Evolutionary conservation across 1,140 invertebrate genomes (phyloP), one percentile per base, ranked within the genome.

Genomic region (Euwallacea fornicatus): DNA sequence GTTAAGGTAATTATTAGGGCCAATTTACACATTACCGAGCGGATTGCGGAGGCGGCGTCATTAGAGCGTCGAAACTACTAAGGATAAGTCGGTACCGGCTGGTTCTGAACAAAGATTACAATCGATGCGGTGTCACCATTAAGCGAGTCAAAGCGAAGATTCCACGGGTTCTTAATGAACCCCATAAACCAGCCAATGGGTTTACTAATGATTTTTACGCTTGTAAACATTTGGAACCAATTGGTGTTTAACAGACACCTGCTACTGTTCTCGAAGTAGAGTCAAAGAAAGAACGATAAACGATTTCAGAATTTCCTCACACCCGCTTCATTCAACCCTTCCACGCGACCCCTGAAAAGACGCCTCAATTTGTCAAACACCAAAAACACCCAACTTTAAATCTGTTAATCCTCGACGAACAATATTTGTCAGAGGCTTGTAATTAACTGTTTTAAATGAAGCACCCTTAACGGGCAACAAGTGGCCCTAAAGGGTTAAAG

Each of bases 1-100:
- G 75, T 80, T 80, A 79, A 79, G 76, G 75, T 80, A 78, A 78
- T 79, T 79, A 78, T 73, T 41, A 59, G 59, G 59, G 13, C 13
- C 71, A 67, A 63, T 72, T 61, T 72, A 55, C 15, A 61, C 21
- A 16, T 11, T 8, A 13, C 13, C 21, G 21, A 33, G 21, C 21
- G 21, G 21, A n/a, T 33, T 50, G 21, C 66, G 65, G 60, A 50
- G 58, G 60, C 65, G 65, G 33, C 47, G 43, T 41, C 54, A 16
- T 54, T 54, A 42, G 16, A 50, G 13, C 13, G 46, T 50, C 21
- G 4, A 33, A 33, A 33, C 21, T 33, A 33, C 21, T 33, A 33
- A 33, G 21, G 21, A 33, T 33, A 33, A 33, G 21, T 33, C 21
- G 21, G 21, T 33, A 33, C 21, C 21, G 21, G 21, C 21, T 33